These are phyloP conservation scores for Marronus borbonicus DNA, from an alignment of 2,888 invertebrate species.

Conservation along the genomic window DNA sequence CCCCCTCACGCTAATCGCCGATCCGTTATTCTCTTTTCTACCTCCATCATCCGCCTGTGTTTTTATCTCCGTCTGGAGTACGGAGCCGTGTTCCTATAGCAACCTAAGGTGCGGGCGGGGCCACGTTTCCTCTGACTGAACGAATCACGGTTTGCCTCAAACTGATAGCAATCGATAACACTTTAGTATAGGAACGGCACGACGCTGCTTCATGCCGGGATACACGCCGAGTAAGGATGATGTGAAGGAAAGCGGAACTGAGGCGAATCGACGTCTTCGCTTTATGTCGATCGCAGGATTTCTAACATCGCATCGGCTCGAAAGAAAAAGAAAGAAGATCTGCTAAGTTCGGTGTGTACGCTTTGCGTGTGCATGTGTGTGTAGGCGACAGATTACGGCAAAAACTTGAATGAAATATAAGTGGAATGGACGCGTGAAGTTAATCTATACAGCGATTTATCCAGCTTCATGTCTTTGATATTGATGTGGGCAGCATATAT, in stretches of 20 bases:
- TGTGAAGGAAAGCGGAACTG: constrained; percentile 24
- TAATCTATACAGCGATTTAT: constrained; percentile 21
- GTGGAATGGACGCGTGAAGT: constrained; percentile 28
- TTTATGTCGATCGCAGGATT: constrained; percentile 15
- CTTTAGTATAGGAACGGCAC: constrained; percentile 54
- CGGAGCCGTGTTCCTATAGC: constrained; percentile 66
- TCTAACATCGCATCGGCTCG: not conserved
- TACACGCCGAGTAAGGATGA: not conserved
- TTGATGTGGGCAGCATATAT: too few species aligned
- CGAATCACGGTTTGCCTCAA: constrained; percentile 71
- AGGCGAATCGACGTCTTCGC: not conserved
- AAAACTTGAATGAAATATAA: constrained; percentile 41
- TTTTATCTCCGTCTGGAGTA: constrained; percentile 60
- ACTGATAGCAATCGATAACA: constrained; percentile 71
- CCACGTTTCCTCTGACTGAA: constrained; percentile 65
- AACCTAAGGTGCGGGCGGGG: constrained; percentile 69
- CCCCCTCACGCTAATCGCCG: constrained; percentile 48
- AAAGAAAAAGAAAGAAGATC: not conserved
- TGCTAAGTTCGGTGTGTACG: constrained; percentile 4
- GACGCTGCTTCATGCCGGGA: constrained; percentile 1
- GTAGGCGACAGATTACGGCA: constrained; percentile 9
- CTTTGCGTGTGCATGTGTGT: not conserved
- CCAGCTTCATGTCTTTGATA: too few species aligned
- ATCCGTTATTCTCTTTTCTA: constrained; percentile 24
- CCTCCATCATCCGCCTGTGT: constrained; percentile 44